phyloP scores from a whole-genome alignment of 92 coral and sea anemone genomes.

The Heteractis magnifica region DNA sequence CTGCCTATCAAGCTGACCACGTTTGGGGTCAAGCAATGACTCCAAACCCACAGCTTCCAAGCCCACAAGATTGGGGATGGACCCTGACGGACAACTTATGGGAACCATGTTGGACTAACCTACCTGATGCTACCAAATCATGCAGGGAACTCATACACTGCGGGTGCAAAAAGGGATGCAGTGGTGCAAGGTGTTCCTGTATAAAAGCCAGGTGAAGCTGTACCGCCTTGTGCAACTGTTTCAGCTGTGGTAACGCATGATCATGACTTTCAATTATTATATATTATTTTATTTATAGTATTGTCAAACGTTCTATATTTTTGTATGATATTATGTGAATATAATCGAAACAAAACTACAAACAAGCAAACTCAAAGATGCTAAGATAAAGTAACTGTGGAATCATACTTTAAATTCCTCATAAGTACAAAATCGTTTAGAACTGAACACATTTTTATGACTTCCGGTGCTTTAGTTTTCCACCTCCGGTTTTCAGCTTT shows the following conservation, averaged over 20 bases:
- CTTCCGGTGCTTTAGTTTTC: background rate
- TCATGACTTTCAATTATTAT: background rate
- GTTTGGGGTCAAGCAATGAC: constrained; percentile 45
- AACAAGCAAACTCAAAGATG: background rate
- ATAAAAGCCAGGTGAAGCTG: constrained; percentile 9
- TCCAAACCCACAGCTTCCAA: no score
- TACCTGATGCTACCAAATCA: constrained; percentile 49
- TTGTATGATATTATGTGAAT: background rate
- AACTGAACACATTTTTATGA: background rate
- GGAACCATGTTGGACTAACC: constrained; percentile 42
- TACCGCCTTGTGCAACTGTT: background rate
- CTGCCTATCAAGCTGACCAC: constrained; percentile 51
- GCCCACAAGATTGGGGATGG: constrained; percentile 41
- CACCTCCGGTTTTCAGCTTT: background rate
- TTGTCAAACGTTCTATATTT: background rate
- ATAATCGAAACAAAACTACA: background rate
- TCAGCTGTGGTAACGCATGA: background rate
- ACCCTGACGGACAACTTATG: constrained; percentile 35
- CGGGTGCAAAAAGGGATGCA: constrained; percentile 61
- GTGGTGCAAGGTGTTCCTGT: constrained; percentile 27
- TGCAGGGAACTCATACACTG: constrained; percentile 47
- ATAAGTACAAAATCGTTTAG: background rate
- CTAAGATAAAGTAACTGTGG: background rate
- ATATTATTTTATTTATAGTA: no score
- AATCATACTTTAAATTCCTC: no score